Evolutionary conservation across 1,140 invertebrate species (phyloP).

Genomic region (Orchestia grillus): DNA sequence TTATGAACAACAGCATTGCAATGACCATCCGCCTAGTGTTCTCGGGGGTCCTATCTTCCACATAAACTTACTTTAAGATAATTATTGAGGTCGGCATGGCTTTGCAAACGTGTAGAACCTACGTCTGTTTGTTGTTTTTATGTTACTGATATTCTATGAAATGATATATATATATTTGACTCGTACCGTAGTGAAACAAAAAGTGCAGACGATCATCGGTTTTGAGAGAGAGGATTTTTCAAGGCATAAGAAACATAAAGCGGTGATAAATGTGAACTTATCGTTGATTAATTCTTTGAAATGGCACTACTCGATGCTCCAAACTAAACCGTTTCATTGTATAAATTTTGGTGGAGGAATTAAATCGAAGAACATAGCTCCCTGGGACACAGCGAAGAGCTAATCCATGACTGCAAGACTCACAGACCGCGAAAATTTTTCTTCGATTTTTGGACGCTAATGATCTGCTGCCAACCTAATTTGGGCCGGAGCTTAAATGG

Average conservation of each 20-base stretch:
- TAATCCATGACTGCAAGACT: background rate
- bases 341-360: background rate
- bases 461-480: background rate
- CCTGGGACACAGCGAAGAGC: background rate
- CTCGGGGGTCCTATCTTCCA: background rate
- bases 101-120: background rate
- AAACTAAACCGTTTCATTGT: background rate
- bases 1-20: background rate
- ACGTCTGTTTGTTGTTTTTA: background rate
- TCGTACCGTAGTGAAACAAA: background rate
- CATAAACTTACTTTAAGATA: background rate
- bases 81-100: too few species aligned
- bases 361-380: background rate
- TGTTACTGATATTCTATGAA: background rate
- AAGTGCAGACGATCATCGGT: background rate
- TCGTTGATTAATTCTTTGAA: background rate
- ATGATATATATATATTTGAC: background rate
- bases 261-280: background rate
- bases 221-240: background rate
- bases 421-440: background rate
- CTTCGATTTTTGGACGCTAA: background rate
- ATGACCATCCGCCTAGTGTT: background rate
- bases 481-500: background rate
- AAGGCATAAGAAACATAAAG: background rate
- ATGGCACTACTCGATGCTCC: background rate